Base-by-base conservation (phyloP, 2,888 invertebrate species). In the Conops quadrifasciatus region DNA sequence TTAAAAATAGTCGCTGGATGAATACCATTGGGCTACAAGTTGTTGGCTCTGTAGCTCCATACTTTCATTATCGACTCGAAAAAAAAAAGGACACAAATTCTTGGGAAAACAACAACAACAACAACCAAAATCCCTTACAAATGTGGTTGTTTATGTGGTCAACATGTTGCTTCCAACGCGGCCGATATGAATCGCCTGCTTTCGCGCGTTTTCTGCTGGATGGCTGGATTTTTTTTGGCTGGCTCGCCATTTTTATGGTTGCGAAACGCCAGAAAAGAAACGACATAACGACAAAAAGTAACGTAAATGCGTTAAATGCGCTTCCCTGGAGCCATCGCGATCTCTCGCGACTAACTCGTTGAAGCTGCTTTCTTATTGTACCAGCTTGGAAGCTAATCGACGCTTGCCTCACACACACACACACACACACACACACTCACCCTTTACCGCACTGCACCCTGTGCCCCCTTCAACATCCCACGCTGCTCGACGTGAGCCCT, bases 111-210 rank as follows among this genome's bases (percentile, higher is more conserved):
- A 19, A n/a, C 30, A 13, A 28, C 28, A 2, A 19, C n/a, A n/a
- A 26, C 36, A 30, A n/a, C 36, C 36, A n/a, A 36, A 15, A 43
- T n/a, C 43, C 36, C 21, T 21, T 43, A 36, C 36, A 36, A 36
- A 36, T 9, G 36, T 36, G 28, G 49, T 65, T 65, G 65, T 56
- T 66, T 66, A 66, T 66, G 66, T 43, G 24, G 53, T 56, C 66
- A 66, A 36, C 53, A 66, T 53, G 66, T 66, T 66, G 66, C 66
- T 66, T 30, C 16, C 21, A 28, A 19, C 65, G 9, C 19, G 1
- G n/a, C 26, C 64, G 19, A 21, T 36, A 19, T 43, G 30, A 62
- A 30, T 36, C 64, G 24, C n/a, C 28, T 21, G 16, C 2, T 19
- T 64, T 49, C 43, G n/a, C 21, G 19, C 19, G 24, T 45, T 64